Evolutionary conservation across 2,113 vertebrate genomes (phyloP).

Genomic region (Climacteris rufus): DNA sequence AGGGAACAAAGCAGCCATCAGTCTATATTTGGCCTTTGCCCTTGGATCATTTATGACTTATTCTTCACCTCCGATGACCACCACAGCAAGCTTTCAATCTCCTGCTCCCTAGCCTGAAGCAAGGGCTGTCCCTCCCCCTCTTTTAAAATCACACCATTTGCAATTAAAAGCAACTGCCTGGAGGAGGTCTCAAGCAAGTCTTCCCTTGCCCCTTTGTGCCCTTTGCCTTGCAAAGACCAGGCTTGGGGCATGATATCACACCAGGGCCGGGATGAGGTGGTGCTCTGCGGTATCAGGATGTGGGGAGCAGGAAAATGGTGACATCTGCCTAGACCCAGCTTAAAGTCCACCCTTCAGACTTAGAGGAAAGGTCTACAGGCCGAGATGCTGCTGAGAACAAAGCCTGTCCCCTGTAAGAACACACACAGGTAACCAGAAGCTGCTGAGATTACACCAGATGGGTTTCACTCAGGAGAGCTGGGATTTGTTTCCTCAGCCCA

Average conservation of each 20-base stretch:
- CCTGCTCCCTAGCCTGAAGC: slow-evolving; percentile 49
- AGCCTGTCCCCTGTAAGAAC: not conserved
- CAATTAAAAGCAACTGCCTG: slow-evolving; percentile 52
- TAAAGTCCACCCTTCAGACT: not conserved
- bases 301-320: not conserved
- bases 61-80: slow-evolving; percentile 73
- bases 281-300: not conserved
- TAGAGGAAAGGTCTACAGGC: not conserved
- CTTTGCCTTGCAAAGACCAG: not conserved
- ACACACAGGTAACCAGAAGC: not conserved
- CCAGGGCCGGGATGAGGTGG: accelerated
- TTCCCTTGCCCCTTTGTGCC: not conserved
- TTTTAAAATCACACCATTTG: slow-evolving; percentile 28
- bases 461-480: not conserved
- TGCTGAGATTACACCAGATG: not conserved
- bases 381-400: not conserved
- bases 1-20: slow-evolving; percentile 74
- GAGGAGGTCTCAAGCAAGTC: not conserved
- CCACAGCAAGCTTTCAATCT: slow-evolving; percentile 69
- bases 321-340: not conserved
- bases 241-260: not conserved
- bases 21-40: slow-evolving; percentile 79
- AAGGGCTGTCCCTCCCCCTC: slow-evolving; percentile 46
- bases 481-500: not conserved
- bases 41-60: slow-evolving; percentile 76